phyloP scores from a whole-genome alignment of 2,888 invertebrate genomes.

The Caenorhabditis zanzibari region DNA sequence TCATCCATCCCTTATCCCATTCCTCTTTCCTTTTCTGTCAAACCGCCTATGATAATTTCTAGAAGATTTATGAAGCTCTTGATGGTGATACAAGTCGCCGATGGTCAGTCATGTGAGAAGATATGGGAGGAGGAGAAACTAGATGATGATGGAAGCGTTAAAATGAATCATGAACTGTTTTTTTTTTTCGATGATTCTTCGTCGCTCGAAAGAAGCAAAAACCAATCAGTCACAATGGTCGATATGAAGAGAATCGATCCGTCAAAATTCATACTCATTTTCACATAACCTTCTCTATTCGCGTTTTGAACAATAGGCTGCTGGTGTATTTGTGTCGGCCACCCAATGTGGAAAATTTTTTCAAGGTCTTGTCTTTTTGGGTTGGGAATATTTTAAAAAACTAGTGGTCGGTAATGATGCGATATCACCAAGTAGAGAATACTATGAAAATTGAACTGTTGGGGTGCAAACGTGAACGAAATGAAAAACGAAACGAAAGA shows the following conservation, averaged over 20 bases:
- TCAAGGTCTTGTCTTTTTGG: constrained; percentile 48
- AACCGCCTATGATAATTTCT: constrained; percentile 58
- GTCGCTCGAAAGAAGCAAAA: neutral
- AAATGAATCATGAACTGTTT: constrained; percentile 34
- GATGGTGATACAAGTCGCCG: constrained; percentile 38
- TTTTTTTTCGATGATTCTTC: constrained; percentile 1
- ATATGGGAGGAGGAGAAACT: constrained; percentile 15
- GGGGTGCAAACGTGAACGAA: neutral
- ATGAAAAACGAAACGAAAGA: neutral
- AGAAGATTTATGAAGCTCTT: constrained; percentile 60
- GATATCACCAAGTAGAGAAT: constrained; percentile 22
- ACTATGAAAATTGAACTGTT: neutral
- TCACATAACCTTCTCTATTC: constrained; percentile 45
- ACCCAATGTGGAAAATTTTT: constrained; percentile 46
- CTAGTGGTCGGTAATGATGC: constrained; percentile 21
- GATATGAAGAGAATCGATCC: neutral
- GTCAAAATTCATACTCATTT: constrained; percentile 31
- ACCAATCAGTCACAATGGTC: neutral
- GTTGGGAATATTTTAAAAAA: constrained; percentile 3
- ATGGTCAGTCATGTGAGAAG: constrained; percentile 36
- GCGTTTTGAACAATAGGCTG: constrained; percentile 33
- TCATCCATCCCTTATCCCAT: constrained; percentile 23
- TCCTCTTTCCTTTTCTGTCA: constrained; percentile 36
- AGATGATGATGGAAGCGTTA: constrained; percentile 9
- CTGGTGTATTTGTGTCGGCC: constrained; percentile 11